Conservation (phyloP, 1,140 invertebrate species). For the Ridgeia piscesae region DNA sequence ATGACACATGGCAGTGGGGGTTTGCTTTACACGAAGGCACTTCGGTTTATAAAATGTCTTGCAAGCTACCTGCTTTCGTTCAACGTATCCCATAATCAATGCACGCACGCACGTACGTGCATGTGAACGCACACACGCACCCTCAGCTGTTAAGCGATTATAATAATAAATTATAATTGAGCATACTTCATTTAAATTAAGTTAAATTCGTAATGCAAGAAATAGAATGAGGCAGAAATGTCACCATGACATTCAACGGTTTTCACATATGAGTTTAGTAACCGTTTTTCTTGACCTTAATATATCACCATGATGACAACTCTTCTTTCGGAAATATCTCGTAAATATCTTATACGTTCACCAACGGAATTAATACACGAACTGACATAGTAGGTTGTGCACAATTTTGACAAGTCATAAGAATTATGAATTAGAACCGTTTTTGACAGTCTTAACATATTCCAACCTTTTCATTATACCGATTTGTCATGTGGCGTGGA, state of each 20-base stretch:
- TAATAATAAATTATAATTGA: neutral
- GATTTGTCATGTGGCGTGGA: too few relatives aligned
- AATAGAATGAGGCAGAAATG: neutral
- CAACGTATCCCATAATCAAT: neutral
- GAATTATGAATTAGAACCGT: neutral
- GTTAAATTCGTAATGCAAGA: neutral
- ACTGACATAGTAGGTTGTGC: neutral
- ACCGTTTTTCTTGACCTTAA: neutral
- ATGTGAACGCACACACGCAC: too few relatives aligned
- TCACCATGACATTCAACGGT: neutral
- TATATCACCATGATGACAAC: neutral
- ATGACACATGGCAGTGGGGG: neutral
- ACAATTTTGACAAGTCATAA: neutral
- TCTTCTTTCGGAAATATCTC: too few relatives aligned
- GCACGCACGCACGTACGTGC: neutral
- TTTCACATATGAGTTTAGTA: neutral
- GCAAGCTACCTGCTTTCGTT: too few relatives aligned
- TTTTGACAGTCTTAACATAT: neutral
- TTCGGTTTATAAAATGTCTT: neutral
- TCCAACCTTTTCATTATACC: neutral
- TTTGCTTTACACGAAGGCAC: neutral
- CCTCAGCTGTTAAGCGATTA: neutral
- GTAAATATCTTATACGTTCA: neutral
- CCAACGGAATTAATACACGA: neutral
- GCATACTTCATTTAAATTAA: neutral